phyloP scores from a whole-genome alignment of 35 echinoderm and acorn worm species.

The Heliocidaris tuberculata region DNA sequence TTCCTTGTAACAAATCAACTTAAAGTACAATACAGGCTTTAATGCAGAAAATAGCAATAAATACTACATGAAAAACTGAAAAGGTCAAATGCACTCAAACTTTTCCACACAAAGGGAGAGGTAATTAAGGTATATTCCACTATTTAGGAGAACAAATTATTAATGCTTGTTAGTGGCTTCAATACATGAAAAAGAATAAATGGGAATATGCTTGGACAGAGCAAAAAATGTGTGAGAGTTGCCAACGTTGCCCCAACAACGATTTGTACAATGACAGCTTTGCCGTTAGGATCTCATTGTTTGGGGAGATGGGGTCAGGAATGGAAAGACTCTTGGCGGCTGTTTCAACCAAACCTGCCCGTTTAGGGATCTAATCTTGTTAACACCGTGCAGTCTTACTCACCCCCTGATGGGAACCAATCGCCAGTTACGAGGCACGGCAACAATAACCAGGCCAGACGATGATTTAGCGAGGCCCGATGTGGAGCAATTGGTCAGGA shows the following conservation, averaged over 20 bases:
- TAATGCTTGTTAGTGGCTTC: not conserved
- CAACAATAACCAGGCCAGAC: conserved; percentile 39
- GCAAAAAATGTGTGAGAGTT: not conserved
- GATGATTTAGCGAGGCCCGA: not conserved
- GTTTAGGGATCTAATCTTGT: conserved; percentile 19
- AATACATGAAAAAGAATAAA: not conserved
- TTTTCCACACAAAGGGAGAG: not conserved
- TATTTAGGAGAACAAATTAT: not conserved
- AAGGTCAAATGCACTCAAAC: too few species aligned
- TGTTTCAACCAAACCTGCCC: not conserved
- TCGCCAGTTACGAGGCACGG: not conserved
- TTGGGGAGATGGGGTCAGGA: not conserved
- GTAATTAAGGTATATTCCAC: not conserved
- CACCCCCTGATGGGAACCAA: conserved; percentile 41
- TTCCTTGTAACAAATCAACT: not conserved
- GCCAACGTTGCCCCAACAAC: not conserved
- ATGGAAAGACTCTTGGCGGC: not conserved
- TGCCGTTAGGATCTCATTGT: not conserved
- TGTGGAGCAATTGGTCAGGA: not conserved
- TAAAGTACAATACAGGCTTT: not conserved
- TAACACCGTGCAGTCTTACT: conserved; percentile 31
- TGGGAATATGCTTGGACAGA: not conserved
- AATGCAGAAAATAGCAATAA: too few species aligned
- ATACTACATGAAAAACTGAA: too few species aligned
- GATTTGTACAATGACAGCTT: not conserved